phyloP scores from a whole-genome alignment of 2,888 invertebrate species.

The Esperia sulphurella region DNA sequence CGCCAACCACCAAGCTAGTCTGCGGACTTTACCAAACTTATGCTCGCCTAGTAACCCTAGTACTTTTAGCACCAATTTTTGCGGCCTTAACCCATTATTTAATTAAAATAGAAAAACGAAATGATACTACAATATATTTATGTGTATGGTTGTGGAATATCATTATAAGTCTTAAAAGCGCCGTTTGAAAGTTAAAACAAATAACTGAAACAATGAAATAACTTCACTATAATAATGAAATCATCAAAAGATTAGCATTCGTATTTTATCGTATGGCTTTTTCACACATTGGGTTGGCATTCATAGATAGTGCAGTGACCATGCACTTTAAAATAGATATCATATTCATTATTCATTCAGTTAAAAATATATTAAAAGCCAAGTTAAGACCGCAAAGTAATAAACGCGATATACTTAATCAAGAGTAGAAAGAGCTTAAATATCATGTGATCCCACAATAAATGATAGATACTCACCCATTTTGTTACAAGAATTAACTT shows the following conservation, averaged over 20 bases:
- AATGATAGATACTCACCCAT: slow-evolving; percentile 67
- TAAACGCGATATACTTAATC: slow-evolving; percentile 45
- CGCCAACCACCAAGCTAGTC: slow-evolving; percentile 73
- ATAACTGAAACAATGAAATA: too few relatives aligned
- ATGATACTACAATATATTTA: too few relatives aligned
- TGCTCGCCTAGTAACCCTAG: slow-evolving; percentile 71
- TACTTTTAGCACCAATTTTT: slow-evolving; percentile 53
- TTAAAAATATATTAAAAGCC: slow-evolving; percentile 6
- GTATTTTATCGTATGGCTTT: too few relatives aligned
- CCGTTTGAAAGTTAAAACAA: too few relatives aligned
- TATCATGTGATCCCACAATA: slow-evolving; percentile 66
- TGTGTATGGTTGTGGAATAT: too few relatives aligned
- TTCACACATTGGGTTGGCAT: too few relatives aligned
- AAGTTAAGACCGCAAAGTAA: slow-evolving; percentile 51
- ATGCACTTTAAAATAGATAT: too few relatives aligned
- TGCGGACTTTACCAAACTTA: slow-evolving; percentile 74
- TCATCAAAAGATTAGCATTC: too few relatives aligned
- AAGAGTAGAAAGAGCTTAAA: slow-evolving; percentile 50
- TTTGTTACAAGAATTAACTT: slow-evolving; percentile 42
- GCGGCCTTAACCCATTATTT: slow-evolving; percentile 46
- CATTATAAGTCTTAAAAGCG: too few relatives aligned
- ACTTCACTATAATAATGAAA: too few relatives aligned
- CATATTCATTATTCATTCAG: too few relatives aligned
- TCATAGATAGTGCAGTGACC: too few relatives aligned
- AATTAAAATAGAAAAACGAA: neutral